phyloP scores from a whole-genome alignment of 2,888 invertebrate species.

The Tricholauxania praeusta region DNA sequence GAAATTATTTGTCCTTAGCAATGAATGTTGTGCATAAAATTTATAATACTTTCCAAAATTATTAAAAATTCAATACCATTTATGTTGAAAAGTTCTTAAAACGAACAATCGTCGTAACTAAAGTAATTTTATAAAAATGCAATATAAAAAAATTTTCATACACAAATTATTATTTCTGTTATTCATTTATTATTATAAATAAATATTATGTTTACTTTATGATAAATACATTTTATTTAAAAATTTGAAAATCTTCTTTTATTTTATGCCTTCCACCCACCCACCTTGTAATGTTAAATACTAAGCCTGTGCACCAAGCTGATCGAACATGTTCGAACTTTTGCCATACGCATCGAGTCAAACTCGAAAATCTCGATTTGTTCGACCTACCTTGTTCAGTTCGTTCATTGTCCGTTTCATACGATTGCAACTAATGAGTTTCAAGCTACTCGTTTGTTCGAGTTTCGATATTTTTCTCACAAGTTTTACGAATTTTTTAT shows the following conservation, averaged over 20 bases:
- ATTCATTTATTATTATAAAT: constrained; percentile 49
- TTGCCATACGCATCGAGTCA: too few species aligned
- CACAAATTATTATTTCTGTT: constrained; percentile 52
- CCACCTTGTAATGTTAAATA: too few species aligned
- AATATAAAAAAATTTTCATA: constrained; percentile 24
- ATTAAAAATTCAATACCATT: neutral
- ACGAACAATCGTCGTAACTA: neutral
- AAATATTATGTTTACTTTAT: constrained; percentile 62
- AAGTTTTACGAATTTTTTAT: too few species aligned
- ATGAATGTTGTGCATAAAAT: neutral
- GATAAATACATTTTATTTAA: constrained; percentile 54
- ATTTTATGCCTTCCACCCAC: too few species aligned
- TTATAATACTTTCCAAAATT: neutral
- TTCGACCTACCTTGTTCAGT: too few species aligned
- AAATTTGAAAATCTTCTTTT: neutral
- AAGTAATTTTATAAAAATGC: constrained; percentile 7
- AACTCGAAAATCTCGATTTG: too few species aligned
- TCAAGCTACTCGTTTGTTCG: too few species aligned
- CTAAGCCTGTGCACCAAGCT: too few species aligned
- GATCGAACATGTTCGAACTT: too few species aligned
- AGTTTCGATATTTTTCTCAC: too few species aligned
- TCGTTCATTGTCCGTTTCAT: too few species aligned
- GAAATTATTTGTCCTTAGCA: neutral
- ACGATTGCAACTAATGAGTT: too few species aligned
- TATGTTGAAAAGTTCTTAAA: neutral